phyloP scores from a whole-genome alignment of 2,113 vertebrate species.

The Callopanchax toddi region DNA sequence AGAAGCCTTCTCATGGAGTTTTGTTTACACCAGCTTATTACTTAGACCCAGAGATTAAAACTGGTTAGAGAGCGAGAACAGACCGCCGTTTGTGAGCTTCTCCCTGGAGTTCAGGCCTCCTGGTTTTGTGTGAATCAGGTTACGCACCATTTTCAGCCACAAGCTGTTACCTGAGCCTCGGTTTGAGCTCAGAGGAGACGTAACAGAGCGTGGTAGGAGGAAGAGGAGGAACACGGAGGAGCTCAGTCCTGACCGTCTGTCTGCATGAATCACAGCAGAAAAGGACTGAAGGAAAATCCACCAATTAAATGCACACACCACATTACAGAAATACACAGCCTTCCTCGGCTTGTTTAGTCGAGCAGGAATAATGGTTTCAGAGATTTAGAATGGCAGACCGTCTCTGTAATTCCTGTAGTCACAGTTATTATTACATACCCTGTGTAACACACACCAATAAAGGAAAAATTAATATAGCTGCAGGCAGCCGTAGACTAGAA shows the following conservation, averaged over 20 bases:
- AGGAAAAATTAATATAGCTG: conserved; percentile 20
- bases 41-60: conserved; percentile 18
- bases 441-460: conserved; percentile 22
- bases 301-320: background rate
- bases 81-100: conserved; percentile 68
- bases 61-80: conserved; percentile 65
- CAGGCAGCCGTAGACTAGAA: background rate
- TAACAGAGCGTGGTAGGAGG: conserved; percentile 24
- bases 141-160: conserved; percentile 61
- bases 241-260: conserved; percentile 13
- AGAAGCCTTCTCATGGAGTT: background rate
- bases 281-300: conserved; percentile 17
- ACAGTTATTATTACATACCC: conserved; percentile 14
- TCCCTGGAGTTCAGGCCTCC: conserved; percentile 56
- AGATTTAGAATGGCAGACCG: conserved; percentile 8
- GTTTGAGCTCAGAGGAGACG: conserved; percentile 45
- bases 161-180: conserved; percentile 71
- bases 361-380: conserved; percentile 17
- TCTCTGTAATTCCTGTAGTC: conserved; percentile 9
- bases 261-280: conserved; percentile 27
- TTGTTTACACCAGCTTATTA: conserved; percentile 35
- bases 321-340: conserved; percentile 2
- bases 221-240: conserved; percentile 9
- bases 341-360: conserved; percentile 12
- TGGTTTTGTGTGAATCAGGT: conserved; percentile 70